These are phyloP conservation scores for Platorchestia sp. DNA, from an alignment of 1,140 invertebrate genomes.

Conservation along the genomic window DNA sequence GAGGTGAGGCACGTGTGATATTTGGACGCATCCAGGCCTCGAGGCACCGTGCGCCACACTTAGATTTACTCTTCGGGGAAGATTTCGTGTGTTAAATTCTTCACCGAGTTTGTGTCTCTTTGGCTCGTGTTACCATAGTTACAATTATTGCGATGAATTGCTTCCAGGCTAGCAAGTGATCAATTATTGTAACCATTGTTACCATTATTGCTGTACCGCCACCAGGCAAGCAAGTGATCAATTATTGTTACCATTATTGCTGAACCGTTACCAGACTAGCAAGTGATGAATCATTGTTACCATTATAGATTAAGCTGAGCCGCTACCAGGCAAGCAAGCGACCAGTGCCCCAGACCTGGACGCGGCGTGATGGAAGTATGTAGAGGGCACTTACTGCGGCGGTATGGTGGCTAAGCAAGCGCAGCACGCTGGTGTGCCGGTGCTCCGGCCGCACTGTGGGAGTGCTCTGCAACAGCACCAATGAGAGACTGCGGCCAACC, in stretches of 20 bases:
- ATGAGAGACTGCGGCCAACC: not conserved
- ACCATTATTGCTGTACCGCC: too few relatives aligned
- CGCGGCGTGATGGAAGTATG: conserved; percentile 60
- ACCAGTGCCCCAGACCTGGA: not conserved
- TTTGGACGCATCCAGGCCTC: not conserved
- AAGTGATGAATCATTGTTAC: too few relatives aligned
- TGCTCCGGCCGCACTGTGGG: not conserved
- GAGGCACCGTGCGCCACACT: not conserved
- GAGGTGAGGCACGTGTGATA: not conserved
- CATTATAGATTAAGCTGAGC: too few relatives aligned
- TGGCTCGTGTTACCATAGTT: too few relatives aligned
- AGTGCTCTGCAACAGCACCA: conserved; percentile 22
- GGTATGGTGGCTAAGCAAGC: not conserved
- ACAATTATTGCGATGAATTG: too few relatives aligned
- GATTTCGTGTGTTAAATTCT: not conserved
- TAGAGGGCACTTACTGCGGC: conserved; percentile 23
- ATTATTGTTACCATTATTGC: too few relatives aligned
- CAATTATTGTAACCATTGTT: too few relatives aligned
- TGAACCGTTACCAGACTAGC: too few relatives aligned
- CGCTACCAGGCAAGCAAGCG: not conserved
- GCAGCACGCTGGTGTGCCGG: not conserved
- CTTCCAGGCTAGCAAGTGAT: too few relatives aligned
- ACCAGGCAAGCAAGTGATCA: too few relatives aligned
- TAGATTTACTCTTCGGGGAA: not conserved
- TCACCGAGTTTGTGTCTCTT: not conserved